Percentiles rank a stretch among this genome's conserved stretches.
Conservation (phyloP, 35 echinoderm and acorn worm species). For the Apostichopus californicus region DNA sequence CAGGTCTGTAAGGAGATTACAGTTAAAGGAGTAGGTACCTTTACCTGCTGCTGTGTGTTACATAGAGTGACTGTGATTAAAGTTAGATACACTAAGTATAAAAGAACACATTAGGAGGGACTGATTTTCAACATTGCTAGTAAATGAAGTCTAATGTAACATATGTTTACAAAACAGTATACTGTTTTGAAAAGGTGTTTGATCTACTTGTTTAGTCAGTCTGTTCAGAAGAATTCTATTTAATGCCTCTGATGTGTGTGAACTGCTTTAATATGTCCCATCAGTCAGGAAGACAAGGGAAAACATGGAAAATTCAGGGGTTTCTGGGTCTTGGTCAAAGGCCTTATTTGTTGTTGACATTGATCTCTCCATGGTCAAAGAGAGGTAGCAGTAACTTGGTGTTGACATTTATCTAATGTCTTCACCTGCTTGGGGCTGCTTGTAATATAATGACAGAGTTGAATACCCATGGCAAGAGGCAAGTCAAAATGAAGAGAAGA, state of each 20-base stretch:
- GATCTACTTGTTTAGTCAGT: too few relatives aligned
- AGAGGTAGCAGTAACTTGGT: too few relatives aligned
- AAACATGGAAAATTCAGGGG: neutral
- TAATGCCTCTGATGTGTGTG: too few relatives aligned
- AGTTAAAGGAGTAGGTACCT: neutral
- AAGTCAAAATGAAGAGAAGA: too few relatives aligned
- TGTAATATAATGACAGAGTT: neutral
- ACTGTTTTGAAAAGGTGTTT: too few relatives aligned
- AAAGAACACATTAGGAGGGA: too few relatives aligned
- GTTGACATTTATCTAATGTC: neutral
- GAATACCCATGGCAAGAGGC: too few relatives aligned
- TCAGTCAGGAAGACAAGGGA: neutral
- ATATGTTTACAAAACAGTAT: too few relatives aligned
- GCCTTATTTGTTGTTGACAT: neutral
- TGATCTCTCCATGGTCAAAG: neutral
- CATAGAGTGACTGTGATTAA: neutral
- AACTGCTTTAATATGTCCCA: neutral
- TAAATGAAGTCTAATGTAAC: too few relatives aligned
- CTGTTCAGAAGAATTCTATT: too few relatives aligned
- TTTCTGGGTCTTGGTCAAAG: neutral
- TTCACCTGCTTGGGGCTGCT: neutral
- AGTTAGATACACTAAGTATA: neutral
- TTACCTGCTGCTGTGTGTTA: too few relatives aligned
- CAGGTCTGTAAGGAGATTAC: neutral
- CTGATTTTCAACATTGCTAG: too few relatives aligned